Percentiles rank a stretch among this genome's conserved stretches.
These are phyloP conservation scores for Kryptopterus vitreolus DNA, from an alignment of 2,797 vertebrate species.

Conservation along the genomic window DNA sequence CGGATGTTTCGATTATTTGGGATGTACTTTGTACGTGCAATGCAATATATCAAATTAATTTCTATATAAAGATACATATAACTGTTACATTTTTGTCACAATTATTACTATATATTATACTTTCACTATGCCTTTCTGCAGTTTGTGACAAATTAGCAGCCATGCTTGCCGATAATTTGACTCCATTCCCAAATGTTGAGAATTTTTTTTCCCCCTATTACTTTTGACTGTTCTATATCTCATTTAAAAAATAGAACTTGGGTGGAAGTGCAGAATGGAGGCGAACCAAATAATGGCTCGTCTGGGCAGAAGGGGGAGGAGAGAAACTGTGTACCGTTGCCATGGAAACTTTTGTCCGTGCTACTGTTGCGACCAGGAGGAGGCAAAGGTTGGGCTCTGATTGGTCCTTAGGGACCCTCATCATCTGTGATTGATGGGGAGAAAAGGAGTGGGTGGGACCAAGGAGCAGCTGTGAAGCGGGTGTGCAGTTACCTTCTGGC, in stretches of 20 bases:
- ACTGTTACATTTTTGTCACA: not conserved
- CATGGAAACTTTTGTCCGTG: constrained; percentile 76
- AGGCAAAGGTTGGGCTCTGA: constrained; percentile 34
- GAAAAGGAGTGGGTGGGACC: constrained; percentile 18
- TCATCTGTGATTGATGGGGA: constrained; percentile 16
- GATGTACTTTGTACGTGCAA: too few species aligned
- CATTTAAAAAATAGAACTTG: not conserved
- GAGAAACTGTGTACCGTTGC: constrained; percentile 67
- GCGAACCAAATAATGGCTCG: constrained; percentile 22
- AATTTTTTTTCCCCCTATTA: too few species aligned
- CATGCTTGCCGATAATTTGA: too few species aligned
- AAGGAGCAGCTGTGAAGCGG: constrained; percentile 32
- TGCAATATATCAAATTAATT: too few species aligned
- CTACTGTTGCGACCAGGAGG: constrained; percentile 48
- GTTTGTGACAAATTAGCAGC: too few species aligned
- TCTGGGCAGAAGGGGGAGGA: constrained; percentile 36
- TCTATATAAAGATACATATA: not conserved
- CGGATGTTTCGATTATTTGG: not conserved
- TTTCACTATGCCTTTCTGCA: too few species aligned
- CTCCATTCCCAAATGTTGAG: too few species aligned
- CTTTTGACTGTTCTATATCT: not conserved
- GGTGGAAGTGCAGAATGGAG: not conserved
- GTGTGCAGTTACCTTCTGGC: constrained; percentile 25
- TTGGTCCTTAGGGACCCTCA: constrained; percentile 39
- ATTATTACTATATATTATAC: not conserved